Evolutionary conservation across 1,140 invertebrate genomes (phyloP).

Genomic region (Drosophila neocordata): DNA sequence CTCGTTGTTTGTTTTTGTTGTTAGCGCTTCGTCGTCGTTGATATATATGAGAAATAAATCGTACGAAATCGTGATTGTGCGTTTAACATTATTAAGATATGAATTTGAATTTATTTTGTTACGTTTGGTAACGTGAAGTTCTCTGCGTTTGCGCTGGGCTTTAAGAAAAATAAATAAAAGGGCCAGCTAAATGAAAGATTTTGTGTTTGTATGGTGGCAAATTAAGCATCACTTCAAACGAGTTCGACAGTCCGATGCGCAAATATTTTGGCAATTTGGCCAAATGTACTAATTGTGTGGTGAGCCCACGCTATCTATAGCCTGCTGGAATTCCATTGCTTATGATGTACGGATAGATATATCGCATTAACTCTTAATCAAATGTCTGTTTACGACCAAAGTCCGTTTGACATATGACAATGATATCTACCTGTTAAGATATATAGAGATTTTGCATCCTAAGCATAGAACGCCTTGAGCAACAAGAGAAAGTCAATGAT

Average conservation of each 20-base stretch:
- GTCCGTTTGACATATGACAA: too few relatives aligned
- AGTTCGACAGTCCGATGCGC: conserved; percentile 5
- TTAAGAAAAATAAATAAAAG: not conserved
- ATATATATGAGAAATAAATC: conserved; percentile 65
- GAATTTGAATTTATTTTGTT: conserved; percentile 13
- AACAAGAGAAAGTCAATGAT: too few relatives aligned
- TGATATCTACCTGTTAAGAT: too few relatives aligned
- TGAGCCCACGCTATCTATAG: conserved; percentile 2
- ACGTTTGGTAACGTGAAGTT: not conserved
- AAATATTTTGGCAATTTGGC: conserved; percentile 27
- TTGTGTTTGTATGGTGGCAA: conserved; percentile 1
- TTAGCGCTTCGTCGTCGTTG: conserved; percentile 63
- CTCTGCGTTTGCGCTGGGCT: not conserved
- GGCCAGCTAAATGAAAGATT: not conserved
- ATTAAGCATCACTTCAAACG: conserved; percentile 1
- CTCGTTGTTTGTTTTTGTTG: conserved; percentile 35
- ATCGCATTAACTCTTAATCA: too few relatives aligned
- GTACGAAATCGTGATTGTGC: conserved; percentile 64
- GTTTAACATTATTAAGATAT: conserved; percentile 74
- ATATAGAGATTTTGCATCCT: too few relatives aligned
- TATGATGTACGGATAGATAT: too few relatives aligned
- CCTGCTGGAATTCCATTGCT: not conserved
- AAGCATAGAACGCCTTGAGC: too few relatives aligned
- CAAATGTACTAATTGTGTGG: conserved; percentile 20
- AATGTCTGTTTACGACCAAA: too few relatives aligned